Evolutionary conservation across 1,140 invertebrate species (phyloP).

Genomic region (Bombus waltoni): DNA sequence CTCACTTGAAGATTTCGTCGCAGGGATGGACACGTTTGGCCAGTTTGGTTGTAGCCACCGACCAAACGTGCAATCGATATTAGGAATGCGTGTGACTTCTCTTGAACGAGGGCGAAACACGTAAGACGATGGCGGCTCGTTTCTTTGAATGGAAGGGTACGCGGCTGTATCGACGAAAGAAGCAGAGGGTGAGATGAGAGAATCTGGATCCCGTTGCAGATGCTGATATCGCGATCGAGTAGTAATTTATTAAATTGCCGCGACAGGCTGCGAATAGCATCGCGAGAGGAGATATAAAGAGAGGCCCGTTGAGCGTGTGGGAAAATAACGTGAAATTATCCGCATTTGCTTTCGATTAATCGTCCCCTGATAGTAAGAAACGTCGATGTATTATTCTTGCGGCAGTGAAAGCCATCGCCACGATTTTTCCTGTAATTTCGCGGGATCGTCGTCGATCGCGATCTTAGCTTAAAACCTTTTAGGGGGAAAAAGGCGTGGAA

Average conservation of each 20-base stretch:
- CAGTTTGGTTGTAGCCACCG: not conserved
- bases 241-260: slow-evolving; percentile 15
- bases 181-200: not conserved
- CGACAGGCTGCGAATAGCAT: too few species aligned
- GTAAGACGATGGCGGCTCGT: not conserved
- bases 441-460: too few species aligned
- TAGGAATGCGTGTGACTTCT: not conserved
- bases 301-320: too few species aligned
- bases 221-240: slow-evolving; percentile 9
- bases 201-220: slow-evolving; percentile 3
- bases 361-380: too few species aligned
- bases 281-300: too few species aligned
- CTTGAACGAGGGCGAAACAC: not conserved
- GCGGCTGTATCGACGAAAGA: not conserved
- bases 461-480: too few species aligned
- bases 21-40: slow-evolving; percentile 1
- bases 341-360: too few species aligned
- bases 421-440: too few species aligned
- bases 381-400: too few species aligned
- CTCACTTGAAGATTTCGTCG: slow-evolving; percentile 5
- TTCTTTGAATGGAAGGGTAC: not conserved
- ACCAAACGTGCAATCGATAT: slow-evolving; percentile 7
- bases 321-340: too few species aligned
- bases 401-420: too few species aligned
- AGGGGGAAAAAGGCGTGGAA: too few species aligned